Evolutionary conservation across 2,888 invertebrate species (phyloP).

Genomic region (Agrochola lychnidis): DNA sequence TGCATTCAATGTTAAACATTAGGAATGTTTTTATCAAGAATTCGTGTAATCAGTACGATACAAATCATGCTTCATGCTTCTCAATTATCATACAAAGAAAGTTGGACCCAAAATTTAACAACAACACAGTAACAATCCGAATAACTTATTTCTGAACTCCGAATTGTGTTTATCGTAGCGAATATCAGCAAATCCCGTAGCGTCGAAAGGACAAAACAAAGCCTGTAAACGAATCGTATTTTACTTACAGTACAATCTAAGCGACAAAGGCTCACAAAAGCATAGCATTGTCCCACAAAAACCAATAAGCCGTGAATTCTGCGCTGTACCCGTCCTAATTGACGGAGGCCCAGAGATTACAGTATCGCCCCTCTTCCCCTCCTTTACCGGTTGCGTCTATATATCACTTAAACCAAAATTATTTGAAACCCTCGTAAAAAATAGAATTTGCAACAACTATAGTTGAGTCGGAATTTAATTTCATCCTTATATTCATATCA

Average conservation of each 20-base stretch:
- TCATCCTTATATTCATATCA: constrained; percentile 39
- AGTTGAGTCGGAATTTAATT: constrained; percentile 37
- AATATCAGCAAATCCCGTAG: constrained; percentile 41
- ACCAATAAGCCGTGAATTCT: constrained; percentile 69
- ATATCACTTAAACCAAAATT: constrained; percentile 50
- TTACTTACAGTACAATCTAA: constrained; percentile 58
- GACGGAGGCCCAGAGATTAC: constrained; percentile 66
- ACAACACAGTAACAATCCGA: constrained; percentile 24
- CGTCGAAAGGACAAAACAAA: constrained; percentile 52
- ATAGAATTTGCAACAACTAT: constrained; percentile 23
- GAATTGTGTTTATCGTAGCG: constrained; percentile 42
- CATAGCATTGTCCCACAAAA: constrained; percentile 64
- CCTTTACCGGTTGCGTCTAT: constrained; percentile 46
- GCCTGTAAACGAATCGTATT: constrained; percentile 55
- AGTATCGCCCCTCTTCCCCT: constrained; percentile 35
- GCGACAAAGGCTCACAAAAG: constrained; percentile 60
- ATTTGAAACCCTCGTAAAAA: constrained; percentile 53
- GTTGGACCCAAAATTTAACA: constrained; percentile 28
- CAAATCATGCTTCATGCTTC: constrained; percentile 24
- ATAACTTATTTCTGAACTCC: constrained; percentile 45
- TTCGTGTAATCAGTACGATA: constrained; percentile 7
- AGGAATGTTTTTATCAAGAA: constrained; percentile 7
- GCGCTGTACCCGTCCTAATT: constrained; percentile 65
- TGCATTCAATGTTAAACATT: constrained; percentile 10
- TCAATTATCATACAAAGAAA: constrained; percentile 16